Base-by-base conservation (phyloP, 1,140 invertebrate species). In the Lutraria rhynchaena region DNA sequence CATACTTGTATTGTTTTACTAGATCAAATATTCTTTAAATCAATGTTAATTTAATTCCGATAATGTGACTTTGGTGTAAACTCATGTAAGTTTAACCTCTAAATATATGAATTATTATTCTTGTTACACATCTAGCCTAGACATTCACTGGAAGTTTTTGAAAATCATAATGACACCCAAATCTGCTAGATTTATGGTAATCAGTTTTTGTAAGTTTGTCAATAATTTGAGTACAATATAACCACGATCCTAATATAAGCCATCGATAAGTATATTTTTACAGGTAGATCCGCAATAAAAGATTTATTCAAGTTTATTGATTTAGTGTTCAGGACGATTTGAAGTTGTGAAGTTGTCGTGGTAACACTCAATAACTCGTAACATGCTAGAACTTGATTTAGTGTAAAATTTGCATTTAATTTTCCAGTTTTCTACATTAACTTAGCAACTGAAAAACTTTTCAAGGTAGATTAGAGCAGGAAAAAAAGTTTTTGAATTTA, bases 241-340 rank as follows among this genome's bases (percentile, higher is more conserved):
- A 71, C 46, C 3, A 53, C n/a, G 37, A 13, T n/a, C 29, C 35
- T 51, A 22, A 58, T 44, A 60, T 71, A 81, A 81, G 70, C 65
- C 55, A 61, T 60, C 37, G 77, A 81, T 81, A 81, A 81, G 69
- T 73, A 74, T 81, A 81, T 81, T 81, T 80, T 81, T 81, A 81
- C 75, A 76, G 58, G 83, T 77, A 71, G 63, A 73, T 77, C 58
- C 51, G 55, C 80, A 74, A 86, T 88, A 83, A 88, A 88, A 88
- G 87, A 86, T 88, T 87, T 83, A 87, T 86, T 86, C 81, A 83
- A 85, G 41, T 82, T 81, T 85, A 86, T 86, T 88, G 85, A 86
- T 86, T 86, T 55, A 85, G 51, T 22, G 46, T 58, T 24, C 46
- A 29, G 35, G 35, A 33, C 33, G 44, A 73, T 61, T 75, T 29